These are phyloP conservation scores for Myiotriccus ornatus DNA, from an alignment of 2,797 vertebrate genomes.

Conservation along the genomic window DNA sequence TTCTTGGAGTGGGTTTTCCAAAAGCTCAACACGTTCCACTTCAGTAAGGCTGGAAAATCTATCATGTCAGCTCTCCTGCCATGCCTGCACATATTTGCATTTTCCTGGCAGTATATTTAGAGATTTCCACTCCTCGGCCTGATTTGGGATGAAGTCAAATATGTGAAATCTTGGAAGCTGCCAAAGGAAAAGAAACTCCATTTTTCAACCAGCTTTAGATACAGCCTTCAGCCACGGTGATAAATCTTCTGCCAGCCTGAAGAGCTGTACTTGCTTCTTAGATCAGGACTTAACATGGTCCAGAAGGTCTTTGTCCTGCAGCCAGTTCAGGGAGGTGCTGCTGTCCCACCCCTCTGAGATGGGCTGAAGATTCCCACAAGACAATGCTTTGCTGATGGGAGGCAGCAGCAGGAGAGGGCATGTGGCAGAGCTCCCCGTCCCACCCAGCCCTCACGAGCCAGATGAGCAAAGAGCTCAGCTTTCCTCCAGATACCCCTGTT, in stretches of 20 bases:
- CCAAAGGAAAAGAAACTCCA: constrained; percentile 36
- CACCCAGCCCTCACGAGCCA: neutral
- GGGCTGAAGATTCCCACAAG: neutral
- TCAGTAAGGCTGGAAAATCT: constrained; percentile 3
- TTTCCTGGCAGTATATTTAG: constrained; percentile 45
- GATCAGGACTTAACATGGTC: neutral
- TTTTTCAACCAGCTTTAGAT: constrained; percentile 37
- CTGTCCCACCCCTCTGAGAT: neutral
- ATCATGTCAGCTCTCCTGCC: neutral
- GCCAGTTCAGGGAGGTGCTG: neutral
- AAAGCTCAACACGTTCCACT: neutral
- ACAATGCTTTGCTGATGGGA: neutral
- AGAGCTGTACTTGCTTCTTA: neutral
- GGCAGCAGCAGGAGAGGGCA: neutral
- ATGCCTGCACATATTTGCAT: neutral
- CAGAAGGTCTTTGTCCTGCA: neutral
- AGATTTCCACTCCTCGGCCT: constrained; percentile 1
- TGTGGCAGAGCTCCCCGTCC: neutral
- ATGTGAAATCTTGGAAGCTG: constrained; percentile 40
- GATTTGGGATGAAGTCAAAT: constrained; percentile 54
- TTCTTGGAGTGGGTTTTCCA: neutral
- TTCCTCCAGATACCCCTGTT: neutral
- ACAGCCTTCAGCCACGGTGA: neutral
- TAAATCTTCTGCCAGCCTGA: constrained; percentile 14
- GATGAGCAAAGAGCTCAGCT: neutral